These are phyloP conservation scores for Xiphophorus hellerii DNA, from an alignment of 2,113 vertebrate genomes.

Conservation along the genomic window DNA sequence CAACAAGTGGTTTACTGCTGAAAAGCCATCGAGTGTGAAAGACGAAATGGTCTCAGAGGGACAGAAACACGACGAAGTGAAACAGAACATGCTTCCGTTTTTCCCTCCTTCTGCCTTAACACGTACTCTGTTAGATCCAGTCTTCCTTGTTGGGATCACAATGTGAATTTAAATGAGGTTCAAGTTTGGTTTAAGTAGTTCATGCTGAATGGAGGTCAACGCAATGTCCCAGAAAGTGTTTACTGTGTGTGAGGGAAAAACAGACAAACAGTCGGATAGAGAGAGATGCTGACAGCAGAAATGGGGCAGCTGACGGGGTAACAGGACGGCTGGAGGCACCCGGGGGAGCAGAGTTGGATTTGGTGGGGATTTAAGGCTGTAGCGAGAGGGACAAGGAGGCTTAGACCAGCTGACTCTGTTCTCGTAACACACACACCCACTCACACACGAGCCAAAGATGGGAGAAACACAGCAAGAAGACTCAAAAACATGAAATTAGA, in stretches of 20 bases:
- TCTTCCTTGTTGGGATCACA: not conserved
- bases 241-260: not conserved
- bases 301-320: slow-evolving; percentile 64
- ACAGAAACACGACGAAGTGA: not conserved
- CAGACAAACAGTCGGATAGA: slow-evolving; percentile 1
- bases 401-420: slow-evolving; percentile 73
- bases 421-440: slow-evolving; percentile 38
- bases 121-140: not conserved
- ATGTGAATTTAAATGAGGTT: not conserved
- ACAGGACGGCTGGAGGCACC: slow-evolving; percentile 60
- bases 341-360: slow-evolving; percentile 62
- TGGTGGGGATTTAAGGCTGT: slow-evolving; percentile 68
- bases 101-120: too few relatives aligned
- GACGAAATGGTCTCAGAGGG: slow-evolving; percentile 5
- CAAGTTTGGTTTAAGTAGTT: not conserved
- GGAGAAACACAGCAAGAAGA: slow-evolving; percentile 6
- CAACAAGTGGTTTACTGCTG: not conserved
- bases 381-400: slow-evolving; percentile 58
- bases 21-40: slow-evolving; percentile 4
- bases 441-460: slow-evolving; percentile 22
- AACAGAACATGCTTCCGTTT: not conserved
- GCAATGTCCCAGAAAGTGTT: not conserved
- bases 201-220: not conserved
- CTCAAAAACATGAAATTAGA: slow-evolving; percentile 29
- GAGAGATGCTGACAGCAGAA: slow-evolving; percentile 55